Conservation (phyloP, 1,140 invertebrate genomes). For the Procambarus clarkii region DNA sequence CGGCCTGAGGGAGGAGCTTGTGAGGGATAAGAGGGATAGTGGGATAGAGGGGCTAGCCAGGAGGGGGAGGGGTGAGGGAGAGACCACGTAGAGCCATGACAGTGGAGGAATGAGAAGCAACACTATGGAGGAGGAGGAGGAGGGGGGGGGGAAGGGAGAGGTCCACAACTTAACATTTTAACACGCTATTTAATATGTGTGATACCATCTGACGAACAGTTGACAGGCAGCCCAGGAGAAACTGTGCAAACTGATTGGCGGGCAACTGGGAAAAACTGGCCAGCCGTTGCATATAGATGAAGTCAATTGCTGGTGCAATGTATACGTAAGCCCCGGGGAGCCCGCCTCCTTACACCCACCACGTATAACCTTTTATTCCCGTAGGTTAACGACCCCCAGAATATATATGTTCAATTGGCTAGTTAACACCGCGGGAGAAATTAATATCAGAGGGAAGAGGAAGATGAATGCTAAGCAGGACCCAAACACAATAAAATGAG, state of each 20-base stretch:
- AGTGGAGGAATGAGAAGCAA: background rate
- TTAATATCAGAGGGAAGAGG: too few relatives aligned
- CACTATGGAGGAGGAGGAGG: background rate
- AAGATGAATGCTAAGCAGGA: too few relatives aligned
- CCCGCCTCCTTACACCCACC: too few relatives aligned
- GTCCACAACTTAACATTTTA: background rate
- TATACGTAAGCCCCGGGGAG: too few relatives aligned
- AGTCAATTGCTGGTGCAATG: background rate
- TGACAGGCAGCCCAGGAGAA: background rate
- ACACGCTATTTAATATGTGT: background rate
- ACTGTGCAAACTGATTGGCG: conserved; percentile 5
- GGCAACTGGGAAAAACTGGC: background rate
- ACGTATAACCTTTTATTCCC: too few relatives aligned
- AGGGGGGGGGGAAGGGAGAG: background rate
- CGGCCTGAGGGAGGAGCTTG: too few relatives aligned
- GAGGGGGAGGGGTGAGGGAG: background rate
- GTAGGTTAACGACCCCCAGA: too few relatives aligned
- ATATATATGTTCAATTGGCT: too few relatives aligned
- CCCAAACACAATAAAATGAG: too few relatives aligned
- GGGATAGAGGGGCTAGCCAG: background rate
- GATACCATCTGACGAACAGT: conserved; percentile 1
- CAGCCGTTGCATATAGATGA: background rate
- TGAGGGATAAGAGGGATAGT: too few relatives aligned
- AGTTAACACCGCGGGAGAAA: too few relatives aligned
- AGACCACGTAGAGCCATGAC: background rate